A percentile compares a stretch with the other conserved stretches of the same genome.
phyloP scores from a whole-genome alignment of 2,797 vertebrate genomes.

The Poecilia picta region DNA sequence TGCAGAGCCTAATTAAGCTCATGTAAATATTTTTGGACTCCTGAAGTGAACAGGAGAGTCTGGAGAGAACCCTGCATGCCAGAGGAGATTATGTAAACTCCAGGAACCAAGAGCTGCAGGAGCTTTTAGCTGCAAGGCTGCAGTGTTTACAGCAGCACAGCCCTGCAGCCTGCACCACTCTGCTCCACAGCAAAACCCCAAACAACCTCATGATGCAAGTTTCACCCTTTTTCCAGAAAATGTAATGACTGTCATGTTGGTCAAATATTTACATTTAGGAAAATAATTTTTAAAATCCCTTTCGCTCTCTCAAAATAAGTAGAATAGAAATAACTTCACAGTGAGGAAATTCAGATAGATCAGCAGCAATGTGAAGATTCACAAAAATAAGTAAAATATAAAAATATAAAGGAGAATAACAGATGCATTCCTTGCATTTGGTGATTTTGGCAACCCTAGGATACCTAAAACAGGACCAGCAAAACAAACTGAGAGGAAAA shows the following conservation, averaged over 20 bases:
- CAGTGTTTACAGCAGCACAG: background rate
- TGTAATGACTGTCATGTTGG: background rate
- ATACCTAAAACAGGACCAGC: background rate
- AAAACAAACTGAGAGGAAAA: background rate
- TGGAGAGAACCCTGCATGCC: no score
- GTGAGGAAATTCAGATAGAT: background rate
- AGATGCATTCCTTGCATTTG: background rate
- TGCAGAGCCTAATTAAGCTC: no score
- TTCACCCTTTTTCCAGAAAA: background rate
- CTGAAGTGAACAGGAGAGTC: no score
- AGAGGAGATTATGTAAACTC: no score
- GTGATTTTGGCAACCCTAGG: background rate
- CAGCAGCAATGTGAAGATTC: background rate
- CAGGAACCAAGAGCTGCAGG: no score
- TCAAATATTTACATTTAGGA: background rate
- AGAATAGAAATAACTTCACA: background rate
- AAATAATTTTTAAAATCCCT: background rate
- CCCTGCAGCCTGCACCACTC: background rate
- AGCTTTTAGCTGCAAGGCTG: no score
- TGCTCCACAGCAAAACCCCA: background rate
- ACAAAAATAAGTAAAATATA: background rate
- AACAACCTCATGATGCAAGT: background rate
- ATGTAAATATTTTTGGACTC: no score
- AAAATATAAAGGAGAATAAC: background rate
- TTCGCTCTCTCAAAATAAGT: background rate